Evolutionary conservation across 2,888 invertebrate species (phyloP), one percentile per base, ranked within the genome.

Genomic region (Amphipyra berbera): DNA sequence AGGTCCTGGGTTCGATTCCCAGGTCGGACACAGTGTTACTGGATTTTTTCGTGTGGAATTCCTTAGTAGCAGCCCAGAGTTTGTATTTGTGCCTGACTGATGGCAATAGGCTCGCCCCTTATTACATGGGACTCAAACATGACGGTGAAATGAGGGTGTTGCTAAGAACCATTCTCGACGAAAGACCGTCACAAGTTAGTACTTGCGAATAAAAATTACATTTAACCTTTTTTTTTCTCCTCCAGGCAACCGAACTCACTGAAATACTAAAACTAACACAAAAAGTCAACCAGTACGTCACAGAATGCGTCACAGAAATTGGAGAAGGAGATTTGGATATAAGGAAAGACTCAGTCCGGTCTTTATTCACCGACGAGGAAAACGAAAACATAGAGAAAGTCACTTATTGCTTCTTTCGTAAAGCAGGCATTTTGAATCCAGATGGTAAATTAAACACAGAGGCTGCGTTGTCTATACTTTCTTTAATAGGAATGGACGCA

Each of bases 391-490:
- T 8, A 3, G 10, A 47, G 7, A 33, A 49, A 40, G 7, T 50
- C 1, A 50, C 49, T 8, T 42, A n/a, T 21, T 68, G 72, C 8
- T 38, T 65, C 27, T 71, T 65, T 12, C 45, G 37, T 4, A 71
- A 65, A 53, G 42, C 59, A 13, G 66, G 46, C 0, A 54, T 68
- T 42, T 15, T 59, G 13, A 8, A 42, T 13, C 27, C 45, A 35
- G 54, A 54, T 35, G 68, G 68, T 0, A 53, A 27, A 5, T 9
- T 68, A 9, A 68, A 71, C 40, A 0, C 10, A 6, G 37, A 64
- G 12, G 53, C 66, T 8, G 66, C 53, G 5, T 21, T n/a, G 15
- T 15, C 45, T 0, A 35, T 71, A 3, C 12, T 68, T 0, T 6
- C 15, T 21, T 14, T 54, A n/a, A 15, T 47, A 33, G 68, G 72